Evolutionary conservation across 2,797 vertebrate genomes (phyloP), one percentile per base, ranked within the genome.

Genomic region (Syndactyla subalaris): DNA sequence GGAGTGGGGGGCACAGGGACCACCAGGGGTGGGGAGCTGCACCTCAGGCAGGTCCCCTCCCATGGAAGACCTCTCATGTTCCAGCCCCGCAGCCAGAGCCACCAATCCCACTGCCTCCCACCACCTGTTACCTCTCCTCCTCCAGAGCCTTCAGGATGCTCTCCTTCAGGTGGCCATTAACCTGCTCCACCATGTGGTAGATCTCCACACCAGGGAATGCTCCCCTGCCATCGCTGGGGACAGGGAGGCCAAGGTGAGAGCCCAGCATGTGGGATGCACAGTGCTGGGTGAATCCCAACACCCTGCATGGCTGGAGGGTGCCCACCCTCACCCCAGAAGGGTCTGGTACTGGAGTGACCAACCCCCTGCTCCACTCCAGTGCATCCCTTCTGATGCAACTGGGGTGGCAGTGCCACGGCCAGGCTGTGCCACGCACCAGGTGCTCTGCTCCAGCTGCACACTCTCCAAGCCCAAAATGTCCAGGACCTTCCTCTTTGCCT

Each of bases 161-260:
- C 8, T 93, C 96, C 85, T 92, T 96, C 68, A 98, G 94, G 55
- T 98, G 95, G 12, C 68, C 68, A 4, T 97, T 88, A 16, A 98
- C 96, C 67, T 97, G 97, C 61, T 95, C 93, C 0, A 98, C 97
- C 97, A 98, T 97, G 36, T 96, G 95, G 78, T 98, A 98, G 94
- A 98, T 77, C 39, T 98, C 97, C 0, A 78, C 85, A 0, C 98
- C 98, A 0, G 98, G 95, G 93, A 98, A 98, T 0, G 52, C 68
- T 11, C 97, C 97, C 6, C 72, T 96, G 29, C 98, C 98, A 30
- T 98, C 96, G 2, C 98, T 98, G 65, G 48, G 46, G 66, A 67
- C 59, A 39, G 7, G 27, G 30, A 71, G 22, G 46, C 46, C 12
- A 18, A 58, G 9, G 20, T 49, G 51, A 87, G 77, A 34, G 16